Conservation (phyloP, 2,797 vertebrate genomes). For the Anguilla pacifica region DNA sequence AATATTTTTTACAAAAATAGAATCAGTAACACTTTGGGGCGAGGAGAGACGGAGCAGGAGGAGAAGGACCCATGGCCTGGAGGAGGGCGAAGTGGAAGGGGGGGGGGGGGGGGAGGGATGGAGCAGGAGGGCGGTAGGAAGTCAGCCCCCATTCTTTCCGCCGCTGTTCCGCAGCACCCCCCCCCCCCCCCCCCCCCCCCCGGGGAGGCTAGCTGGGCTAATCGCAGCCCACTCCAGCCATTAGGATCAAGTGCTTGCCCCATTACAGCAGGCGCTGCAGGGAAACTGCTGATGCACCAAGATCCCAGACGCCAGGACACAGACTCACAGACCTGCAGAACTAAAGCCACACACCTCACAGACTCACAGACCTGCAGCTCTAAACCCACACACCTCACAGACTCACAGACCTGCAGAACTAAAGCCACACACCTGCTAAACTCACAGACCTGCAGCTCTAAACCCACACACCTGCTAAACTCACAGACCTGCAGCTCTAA, state of each 20-base stretch:
- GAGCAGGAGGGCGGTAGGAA: not conserved
- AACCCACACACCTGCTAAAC: not conserved
- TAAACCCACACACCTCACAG: not conserved
- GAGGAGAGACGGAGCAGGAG: not conserved
- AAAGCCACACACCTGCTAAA: not conserved
- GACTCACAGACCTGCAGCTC: not conserved
- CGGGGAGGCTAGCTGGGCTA: not conserved
- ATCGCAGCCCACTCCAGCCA: conserved; percentile 10
- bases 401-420: too few relatives aligned
- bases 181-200: not conserved
- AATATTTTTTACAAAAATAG: not conserved
- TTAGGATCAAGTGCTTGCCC: conserved; percentile 11
- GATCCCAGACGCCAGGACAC: not conserved
- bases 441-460: not conserved
- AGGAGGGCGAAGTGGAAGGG: too few relatives aligned
- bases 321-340: not conserved
- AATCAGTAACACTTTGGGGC: too few relatives aligned
- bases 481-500: not conserved
- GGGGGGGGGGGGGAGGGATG: not conserved
- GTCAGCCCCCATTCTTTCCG: not conserved
- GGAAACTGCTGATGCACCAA: not conserved
- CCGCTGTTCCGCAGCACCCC: not conserved
- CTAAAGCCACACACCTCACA: not conserved
- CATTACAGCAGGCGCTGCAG: not conserved
- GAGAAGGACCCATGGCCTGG: too few relatives aligned